Evolutionary conservation across 2,888 invertebrate genomes (phyloP).

Genomic region (Dicyrtomina minuta): DNA sequence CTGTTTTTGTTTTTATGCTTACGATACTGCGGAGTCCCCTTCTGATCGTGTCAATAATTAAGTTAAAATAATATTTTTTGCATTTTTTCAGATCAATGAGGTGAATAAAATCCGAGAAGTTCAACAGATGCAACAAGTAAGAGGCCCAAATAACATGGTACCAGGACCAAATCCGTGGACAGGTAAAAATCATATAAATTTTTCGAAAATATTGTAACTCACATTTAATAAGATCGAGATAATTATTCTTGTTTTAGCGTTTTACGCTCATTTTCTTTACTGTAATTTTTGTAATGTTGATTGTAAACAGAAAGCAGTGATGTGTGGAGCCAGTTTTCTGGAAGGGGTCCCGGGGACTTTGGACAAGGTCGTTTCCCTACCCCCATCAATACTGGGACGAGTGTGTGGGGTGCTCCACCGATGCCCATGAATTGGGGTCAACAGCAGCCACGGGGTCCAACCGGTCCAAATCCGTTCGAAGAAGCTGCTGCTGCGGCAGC

Average conservation of each 20-base stretch:
- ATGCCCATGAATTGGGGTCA: neutral
- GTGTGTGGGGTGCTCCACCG: neutral
- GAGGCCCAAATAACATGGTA: conserved; percentile 29
- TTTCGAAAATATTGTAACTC: no score
- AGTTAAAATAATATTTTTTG: neutral
- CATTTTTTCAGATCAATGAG: conserved; percentile 69
- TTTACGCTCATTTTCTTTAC: no score
- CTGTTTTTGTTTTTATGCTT: neutral
- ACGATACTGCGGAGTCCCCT: no score
- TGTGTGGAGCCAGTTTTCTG: conserved; percentile 15
- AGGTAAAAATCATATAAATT: conserved; percentile 19
- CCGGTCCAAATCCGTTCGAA: conserved; percentile 51
- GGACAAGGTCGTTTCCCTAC: neutral
- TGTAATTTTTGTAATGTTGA: neutral
- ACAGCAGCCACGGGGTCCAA: conserved; percentile 27
- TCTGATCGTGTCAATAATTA: no score
- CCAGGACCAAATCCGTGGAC: conserved; percentile 47
- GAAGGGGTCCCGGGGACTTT: conserved; percentile 29
- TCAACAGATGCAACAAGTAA: conserved; percentile 55
- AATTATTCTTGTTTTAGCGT: neutral
- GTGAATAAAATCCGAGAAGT: conserved; percentile 74
- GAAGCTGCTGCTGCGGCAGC: conserved; percentile 45
- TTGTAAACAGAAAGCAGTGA: conserved; percentile 5
- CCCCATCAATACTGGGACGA: no score
- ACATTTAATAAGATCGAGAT: no score